Evolutionary conservation across 2,797 vertebrate species (phyloP).

Genomic region (Dicrostonyx torquatus): DNA sequence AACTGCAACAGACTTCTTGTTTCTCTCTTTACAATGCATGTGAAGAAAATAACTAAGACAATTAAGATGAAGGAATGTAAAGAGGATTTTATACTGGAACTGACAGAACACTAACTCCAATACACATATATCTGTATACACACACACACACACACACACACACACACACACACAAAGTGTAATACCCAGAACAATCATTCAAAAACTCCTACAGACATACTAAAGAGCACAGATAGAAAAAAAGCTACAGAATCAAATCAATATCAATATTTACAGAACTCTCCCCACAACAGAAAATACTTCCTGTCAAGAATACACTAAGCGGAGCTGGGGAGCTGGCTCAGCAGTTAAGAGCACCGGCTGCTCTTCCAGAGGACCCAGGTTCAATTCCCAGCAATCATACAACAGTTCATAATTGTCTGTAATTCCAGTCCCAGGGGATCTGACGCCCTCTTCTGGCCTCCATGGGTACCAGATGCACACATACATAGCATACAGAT

Average conservation of each 20-base stretch:
- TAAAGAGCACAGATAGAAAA: neutral
- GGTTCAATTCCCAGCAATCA: neutral
- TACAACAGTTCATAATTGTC: neutral
- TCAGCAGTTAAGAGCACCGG: neutral
- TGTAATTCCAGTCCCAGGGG: neutral
- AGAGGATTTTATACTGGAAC: neutral
- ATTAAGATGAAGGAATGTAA: neutral
- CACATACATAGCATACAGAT: neutral
- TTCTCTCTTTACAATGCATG: neutral
- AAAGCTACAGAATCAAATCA: neutral
- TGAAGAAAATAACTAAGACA: neutral
- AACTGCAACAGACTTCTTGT: neutral
- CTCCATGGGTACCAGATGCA: neutral
- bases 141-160: neutral
- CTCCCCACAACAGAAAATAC: neutral
- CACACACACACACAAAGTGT: neutral
- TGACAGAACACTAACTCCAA: conserved; percentile 7
- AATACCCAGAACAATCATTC: neutral
- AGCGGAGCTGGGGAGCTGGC: neutral
- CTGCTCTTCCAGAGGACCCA: neutral
- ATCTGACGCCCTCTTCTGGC: neutral
- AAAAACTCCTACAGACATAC: neutral
- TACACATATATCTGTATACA: neutral
- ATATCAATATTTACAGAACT: neutral
- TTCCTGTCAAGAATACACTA: neutral